These are phyloP conservation scores for Hypselothyrea guttata DNA, from an alignment of 2,888 invertebrate genomes.

Conservation along the genomic window DNA sequence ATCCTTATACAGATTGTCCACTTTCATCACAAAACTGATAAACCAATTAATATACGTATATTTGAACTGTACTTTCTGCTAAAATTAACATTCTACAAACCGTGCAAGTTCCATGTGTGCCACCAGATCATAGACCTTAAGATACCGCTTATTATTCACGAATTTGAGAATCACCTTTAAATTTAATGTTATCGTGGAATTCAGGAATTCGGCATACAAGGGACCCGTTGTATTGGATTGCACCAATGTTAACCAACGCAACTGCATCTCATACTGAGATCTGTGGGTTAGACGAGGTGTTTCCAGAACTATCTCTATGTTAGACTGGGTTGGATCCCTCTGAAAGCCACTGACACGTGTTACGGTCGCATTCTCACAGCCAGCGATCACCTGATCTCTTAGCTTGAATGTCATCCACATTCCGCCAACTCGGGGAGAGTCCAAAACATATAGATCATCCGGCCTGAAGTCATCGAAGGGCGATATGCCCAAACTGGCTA, in stretches of 20 bases:
- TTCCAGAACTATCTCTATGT: constrained; percentile 9
- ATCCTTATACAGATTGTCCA: constrained; percentile 18
- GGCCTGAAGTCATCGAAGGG: constrained; percentile 25
- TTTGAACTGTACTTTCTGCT: too few species aligned
- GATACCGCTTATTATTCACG: constrained; percentile 24
- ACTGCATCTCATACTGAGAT: constrained; percentile 23
- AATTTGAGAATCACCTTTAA: constrained; percentile 24
- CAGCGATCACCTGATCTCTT: constrained; percentile 9
- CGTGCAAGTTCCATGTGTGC: constrained; percentile 13
- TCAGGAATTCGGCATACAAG: constrained; percentile 23
- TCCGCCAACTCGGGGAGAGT: constrained; percentile 9
- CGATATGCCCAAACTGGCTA: constrained; percentile 8
- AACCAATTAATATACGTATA: too few species aligned
- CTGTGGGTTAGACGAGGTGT: constrained; percentile 18
- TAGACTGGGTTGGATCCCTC: constrained; percentile 24
- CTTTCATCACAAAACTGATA: constrained; percentile 5
- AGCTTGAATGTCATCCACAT: constrained; percentile 16
- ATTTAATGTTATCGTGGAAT: constrained; percentile 11
- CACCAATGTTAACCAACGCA: constrained; percentile 14
- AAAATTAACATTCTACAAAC: too few species aligned
- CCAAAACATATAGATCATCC: constrained; percentile 7
- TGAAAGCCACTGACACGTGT: constrained; percentile 32
- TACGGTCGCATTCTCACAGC: constrained; percentile 35
- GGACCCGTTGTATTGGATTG: constrained; percentile 18
- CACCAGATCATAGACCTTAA: constrained; percentile 18